Evolutionary conservation across 2,113 vertebrate species (phyloP).

Genomic region (Galemys pyrenaicus): DNA sequence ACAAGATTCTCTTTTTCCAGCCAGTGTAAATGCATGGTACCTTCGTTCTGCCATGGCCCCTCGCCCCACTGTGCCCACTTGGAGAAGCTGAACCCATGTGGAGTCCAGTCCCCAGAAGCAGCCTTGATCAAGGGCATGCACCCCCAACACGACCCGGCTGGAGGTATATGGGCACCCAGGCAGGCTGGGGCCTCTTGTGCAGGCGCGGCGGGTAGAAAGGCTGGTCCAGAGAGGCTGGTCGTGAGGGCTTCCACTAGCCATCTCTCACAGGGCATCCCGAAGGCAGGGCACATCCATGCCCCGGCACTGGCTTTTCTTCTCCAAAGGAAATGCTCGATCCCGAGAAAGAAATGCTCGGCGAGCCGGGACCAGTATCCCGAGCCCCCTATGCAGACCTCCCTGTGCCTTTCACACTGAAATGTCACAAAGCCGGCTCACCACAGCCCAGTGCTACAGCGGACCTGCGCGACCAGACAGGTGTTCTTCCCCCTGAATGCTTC

Average conservation of each 20-base stretch:
- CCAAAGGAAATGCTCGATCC: not conserved
- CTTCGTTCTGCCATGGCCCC: not conserved
- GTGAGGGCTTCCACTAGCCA: not conserved
- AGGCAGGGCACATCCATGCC: not conserved
- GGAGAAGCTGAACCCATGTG: not conserved
- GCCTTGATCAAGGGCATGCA: not conserved
- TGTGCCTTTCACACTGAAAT: not conserved
- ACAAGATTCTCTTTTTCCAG: conserved; percentile 27
- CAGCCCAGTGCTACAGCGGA: not conserved
- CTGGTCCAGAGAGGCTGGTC: not conserved
- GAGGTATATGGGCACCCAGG: not conserved
- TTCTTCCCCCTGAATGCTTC: not conserved
- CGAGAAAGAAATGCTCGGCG: not conserved
- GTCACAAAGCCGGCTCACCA: not conserved
- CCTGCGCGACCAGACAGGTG: not conserved
- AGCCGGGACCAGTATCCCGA: not conserved
- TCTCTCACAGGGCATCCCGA: not conserved
- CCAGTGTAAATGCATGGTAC: not conserved
- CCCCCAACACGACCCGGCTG: not conserved
- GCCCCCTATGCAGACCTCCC: not conserved
- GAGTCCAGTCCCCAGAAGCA: not conserved
- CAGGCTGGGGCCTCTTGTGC: not conserved
- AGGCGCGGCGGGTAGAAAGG: not conserved
- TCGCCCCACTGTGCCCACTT: too few relatives aligned
- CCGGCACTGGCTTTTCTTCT: not conserved